These are phyloP conservation scores for Zootermopsis nevadensis DNA, from an alignment of 2,888 invertebrate genomes.

Conservation along the genomic window DNA sequence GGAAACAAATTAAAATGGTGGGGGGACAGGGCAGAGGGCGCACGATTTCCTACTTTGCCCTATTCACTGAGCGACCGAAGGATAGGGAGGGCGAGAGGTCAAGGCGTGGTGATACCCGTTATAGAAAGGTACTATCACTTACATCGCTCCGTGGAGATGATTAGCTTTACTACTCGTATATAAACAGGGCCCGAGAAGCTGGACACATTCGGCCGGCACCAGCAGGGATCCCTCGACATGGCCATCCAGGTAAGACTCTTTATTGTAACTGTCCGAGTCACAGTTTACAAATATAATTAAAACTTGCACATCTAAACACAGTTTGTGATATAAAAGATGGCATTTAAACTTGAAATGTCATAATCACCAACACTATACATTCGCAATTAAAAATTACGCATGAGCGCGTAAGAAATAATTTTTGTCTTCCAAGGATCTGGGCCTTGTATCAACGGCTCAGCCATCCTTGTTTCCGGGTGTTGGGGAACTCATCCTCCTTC, in stretches of 20 bases:
- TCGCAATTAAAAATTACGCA: too few relatives aligned
- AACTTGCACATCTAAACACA: too few relatives aligned
- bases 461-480: too few relatives aligned
- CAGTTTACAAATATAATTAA: too few relatives aligned
- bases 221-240: neutral
- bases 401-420: too few relatives aligned
- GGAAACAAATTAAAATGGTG: neutral
- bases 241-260: neutral
- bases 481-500: too few relatives aligned
- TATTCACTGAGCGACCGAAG: neutral
- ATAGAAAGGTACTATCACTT: neutral
- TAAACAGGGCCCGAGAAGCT: neutral
- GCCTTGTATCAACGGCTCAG: too few relatives aligned
- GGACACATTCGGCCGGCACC: neutral
- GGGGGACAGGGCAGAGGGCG: neutral
- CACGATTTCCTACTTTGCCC: neutral
- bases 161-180: neutral
- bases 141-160: neutral
- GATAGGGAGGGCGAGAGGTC: neutral
- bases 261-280: too few relatives aligned
- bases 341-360: too few relatives aligned
- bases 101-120: neutral
- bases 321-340: too few relatives aligned
- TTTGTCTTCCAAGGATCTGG: too few relatives aligned
- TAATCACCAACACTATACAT: too few relatives aligned